Evolutionary conservation across 2,888 invertebrate species (phyloP), one percentile per base, ranked within the genome.

Genomic region (Patella ulyssiponensis): DNA sequence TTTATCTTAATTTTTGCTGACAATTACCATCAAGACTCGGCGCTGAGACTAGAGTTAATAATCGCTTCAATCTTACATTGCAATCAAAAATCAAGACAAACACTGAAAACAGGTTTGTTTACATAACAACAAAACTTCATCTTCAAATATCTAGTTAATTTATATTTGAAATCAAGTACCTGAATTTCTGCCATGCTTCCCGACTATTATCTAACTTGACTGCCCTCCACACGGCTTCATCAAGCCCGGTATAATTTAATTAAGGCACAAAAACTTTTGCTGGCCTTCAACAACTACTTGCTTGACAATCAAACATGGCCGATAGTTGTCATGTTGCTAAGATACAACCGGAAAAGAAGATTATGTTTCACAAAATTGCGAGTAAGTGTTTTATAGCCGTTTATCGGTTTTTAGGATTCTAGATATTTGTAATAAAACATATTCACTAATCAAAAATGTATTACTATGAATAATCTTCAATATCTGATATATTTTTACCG

Each of bases 241-340:
- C 23, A 27, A 53, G 20, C 53, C 20, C 9, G 53, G 53, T 53
- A 9, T 53, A 44, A 51, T 15, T n/a, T 44, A 52, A n/a, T 20
- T 20, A 72, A 17, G 51, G 52, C 52, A 72, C 33, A 72, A 72
- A 23, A 44, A 72, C 72, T 72, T 23, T n/a, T 20, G 20, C 44
- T 23, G 52, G 15, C 20, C n/a, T 51, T 52, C 3, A n/a, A 17
- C 44, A 53, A 53, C 76, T 69, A 71, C 69, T 74, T 53, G 80
- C 51, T 73, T 64, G 20, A 27, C 77, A 80, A 73, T 75, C 69
- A 75, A 81, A 80, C 64, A 81, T 83, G 83, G 83, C 80, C 75
- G 81, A 79, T 75, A 76, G 80, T 80, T 83, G 79, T 80, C 73
- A 72, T 79, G 83, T 83, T 83, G 83, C 83, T 80, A 80, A 33